Base-by-base conservation (phyloP, 2,888 invertebrate species). In the Pyrrhia umbra region DNA sequence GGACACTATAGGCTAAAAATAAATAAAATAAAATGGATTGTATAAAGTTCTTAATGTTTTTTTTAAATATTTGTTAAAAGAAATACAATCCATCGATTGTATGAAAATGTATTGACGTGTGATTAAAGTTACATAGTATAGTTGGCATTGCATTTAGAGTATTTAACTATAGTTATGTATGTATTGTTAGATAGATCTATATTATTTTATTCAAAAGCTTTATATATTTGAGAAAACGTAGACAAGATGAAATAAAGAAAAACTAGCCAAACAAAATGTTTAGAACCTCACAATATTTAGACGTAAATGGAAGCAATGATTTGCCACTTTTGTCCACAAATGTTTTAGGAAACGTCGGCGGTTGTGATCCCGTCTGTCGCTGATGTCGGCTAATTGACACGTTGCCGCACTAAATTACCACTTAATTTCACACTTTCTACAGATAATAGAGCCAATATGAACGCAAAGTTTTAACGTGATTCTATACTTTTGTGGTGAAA, bases 241-340 rank as follows among this genome's bases (percentile, higher is more conserved):
- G 13, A 6, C 25, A 43, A 49, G 15, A 15, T 2, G 16, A 8
- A 16, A 13, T 3, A 55, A 69, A n/a, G 5, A 23, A 39, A 37
- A 58, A 50, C 1, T 9, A 43, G 30, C 15, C 25, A 13, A 2
- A 46, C 84, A 77, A 86, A 92, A 88, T 85, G 91, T 92, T 92
- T 50, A 42, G 68, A 42, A 83, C 83, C 63, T 57, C 84, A 63
- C 77, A 61, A 75, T 80, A 84, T 85, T 82, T 80, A 83, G 83
- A 80, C 83, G 89, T 90, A 93, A 94, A 94, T 94, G 93, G 93
- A 94, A 85, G 80, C 85, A 80, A 93, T 95, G 94, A 95, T 91
- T 94, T 85, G 92, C 90, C 92, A 93, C 87, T 92, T 93, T 94
- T 84, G 83, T 81, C 75, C 83, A 83, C 89, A 88, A 92, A 92